Conservation (phyloP, 2,797 vertebrate genomes). For the Cryptoprocta ferox region DNA sequence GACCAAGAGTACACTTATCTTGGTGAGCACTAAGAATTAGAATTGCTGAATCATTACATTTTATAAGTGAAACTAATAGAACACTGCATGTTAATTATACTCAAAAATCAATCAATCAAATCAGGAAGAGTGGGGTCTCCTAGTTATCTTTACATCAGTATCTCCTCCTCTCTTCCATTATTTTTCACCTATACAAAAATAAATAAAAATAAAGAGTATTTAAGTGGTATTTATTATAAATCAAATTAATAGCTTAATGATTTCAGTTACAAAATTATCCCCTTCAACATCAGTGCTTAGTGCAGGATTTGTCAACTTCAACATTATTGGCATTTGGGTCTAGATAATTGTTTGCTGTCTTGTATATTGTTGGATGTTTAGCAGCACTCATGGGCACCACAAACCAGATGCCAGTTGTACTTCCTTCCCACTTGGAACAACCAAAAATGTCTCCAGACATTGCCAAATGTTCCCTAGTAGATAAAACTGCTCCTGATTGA, state of each 20-base stretch:
- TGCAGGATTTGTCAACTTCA: neutral
- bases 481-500: neutral
- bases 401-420: neutral
- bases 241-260: slow-evolving; percentile 13
- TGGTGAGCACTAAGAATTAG: neutral
- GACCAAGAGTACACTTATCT: neutral
- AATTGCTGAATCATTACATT: neutral
- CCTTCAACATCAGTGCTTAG: neutral
- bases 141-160: neutral
- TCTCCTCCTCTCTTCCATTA: neutral
- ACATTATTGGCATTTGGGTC: neutral
- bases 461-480: neutral
- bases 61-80: neutral
- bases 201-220: neutral
- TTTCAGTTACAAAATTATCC: slow-evolving; percentile 10
- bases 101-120: neutral
- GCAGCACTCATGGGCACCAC: neutral
- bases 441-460: neutral
- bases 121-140: neutral
- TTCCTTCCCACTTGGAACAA: neutral
- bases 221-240: neutral
- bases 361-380: neutral
- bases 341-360: neutral
- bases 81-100: neutral
- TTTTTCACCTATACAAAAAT: neutral